phyloP scores from a whole-genome alignment of 2,888 invertebrate genomes.

The Volucella zonaria region DNA sequence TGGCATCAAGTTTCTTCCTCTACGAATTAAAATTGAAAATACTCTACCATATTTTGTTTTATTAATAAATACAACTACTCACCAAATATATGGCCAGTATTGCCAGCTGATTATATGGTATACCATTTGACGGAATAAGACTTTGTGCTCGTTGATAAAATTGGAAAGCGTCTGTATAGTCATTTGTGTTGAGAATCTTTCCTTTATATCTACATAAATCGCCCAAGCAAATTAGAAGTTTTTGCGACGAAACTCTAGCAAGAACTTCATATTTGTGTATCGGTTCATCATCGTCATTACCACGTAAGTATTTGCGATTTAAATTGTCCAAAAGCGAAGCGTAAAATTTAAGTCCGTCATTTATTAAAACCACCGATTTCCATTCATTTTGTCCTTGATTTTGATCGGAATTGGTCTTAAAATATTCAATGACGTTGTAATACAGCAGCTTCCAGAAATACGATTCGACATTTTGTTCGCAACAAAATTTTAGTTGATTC shows the following conservation, averaged over 20 bases:
- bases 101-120: constrained; percentile 97
- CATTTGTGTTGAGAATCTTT: constrained; percentile 82
- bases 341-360: constrained; percentile 91
- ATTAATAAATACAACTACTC: constrained; percentile 80
- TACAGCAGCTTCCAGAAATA: constrained; percentile 96
- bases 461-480: constrained; percentile 93
- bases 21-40: constrained; percentile 79
- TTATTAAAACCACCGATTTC: constrained; percentile 85
- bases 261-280: constrained; percentile 86
- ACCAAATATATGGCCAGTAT: constrained; percentile 89
- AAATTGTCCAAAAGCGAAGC: constrained; percentile 88
- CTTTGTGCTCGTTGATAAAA: constrained; percentile 97
- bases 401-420: constrained; percentile 85
- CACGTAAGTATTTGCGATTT: constrained; percentile 87
- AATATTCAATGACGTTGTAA: constrained; percentile 92
- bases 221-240: constrained; percentile 93
- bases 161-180: constrained; percentile 85
- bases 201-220: constrained; percentile 96
- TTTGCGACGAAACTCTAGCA: constrained; percentile 93
- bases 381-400: constrained; percentile 87
- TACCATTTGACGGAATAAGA: constrained; percentile 96
- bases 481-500: constrained; percentile 93
- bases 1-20: constrained; percentile 97
- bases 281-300: constrained; percentile 81
- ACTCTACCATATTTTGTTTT: constrained; percentile 79